Evolutionary conservation across 30 jellyfish, hydroid and myxozoan species (phyloP).

Genomic region (Clytia hemisphaerica): DNA sequence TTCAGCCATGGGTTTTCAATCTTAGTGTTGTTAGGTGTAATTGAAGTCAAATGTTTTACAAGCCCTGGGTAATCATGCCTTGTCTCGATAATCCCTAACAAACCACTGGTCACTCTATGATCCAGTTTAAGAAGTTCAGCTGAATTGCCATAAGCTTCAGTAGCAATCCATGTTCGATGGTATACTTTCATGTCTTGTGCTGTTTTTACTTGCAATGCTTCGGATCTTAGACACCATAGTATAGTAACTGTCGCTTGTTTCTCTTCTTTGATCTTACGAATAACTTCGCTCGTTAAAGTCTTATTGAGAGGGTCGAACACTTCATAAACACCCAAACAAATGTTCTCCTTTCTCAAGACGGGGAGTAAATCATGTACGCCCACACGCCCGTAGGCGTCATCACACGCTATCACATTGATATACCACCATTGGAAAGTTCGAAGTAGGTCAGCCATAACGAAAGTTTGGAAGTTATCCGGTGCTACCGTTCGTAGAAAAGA

Average conservation of each 20-base stretch:
- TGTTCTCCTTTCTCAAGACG: slow-evolving; percentile 17
- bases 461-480: slow-evolving; percentile 72
- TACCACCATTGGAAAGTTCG: slow-evolving; percentile 48
- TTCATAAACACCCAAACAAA: slow-evolving; percentile 34
- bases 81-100: slow-evolving; percentile 36
- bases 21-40: slow-evolving; percentile 22
- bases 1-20: slow-evolving; percentile 82
- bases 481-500: slow-evolving; percentile 75
- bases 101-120: slow-evolving; percentile 42
- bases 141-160: slow-evolving; percentile 57
- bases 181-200: slow-evolving; percentile 16
- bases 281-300: slow-evolving; percentile 7
- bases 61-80: slow-evolving; percentile 32
- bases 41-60: slow-evolving; percentile 18
- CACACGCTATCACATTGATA: slow-evolving; percentile 62
- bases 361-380: slow-evolving; percentile 51
- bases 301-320: slow-evolving; percentile 9
- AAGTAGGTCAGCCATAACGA: slow-evolving; percentile 51
- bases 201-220: slow-evolving; percentile 33
- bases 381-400: slow-evolving; percentile 72
- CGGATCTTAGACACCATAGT: slow-evolving; percentile 51
- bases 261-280: not conserved
- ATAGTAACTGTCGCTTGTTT: slow-evolving; percentile 36
- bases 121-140: slow-evolving; percentile 18
- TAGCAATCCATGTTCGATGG: slow-evolving; percentile 56